Evolutionary conservation across 2,113 vertebrate genomes (phyloP), one percentile per base, ranked within the genome.

Genomic region (Synchiropus splendidus): DNA sequence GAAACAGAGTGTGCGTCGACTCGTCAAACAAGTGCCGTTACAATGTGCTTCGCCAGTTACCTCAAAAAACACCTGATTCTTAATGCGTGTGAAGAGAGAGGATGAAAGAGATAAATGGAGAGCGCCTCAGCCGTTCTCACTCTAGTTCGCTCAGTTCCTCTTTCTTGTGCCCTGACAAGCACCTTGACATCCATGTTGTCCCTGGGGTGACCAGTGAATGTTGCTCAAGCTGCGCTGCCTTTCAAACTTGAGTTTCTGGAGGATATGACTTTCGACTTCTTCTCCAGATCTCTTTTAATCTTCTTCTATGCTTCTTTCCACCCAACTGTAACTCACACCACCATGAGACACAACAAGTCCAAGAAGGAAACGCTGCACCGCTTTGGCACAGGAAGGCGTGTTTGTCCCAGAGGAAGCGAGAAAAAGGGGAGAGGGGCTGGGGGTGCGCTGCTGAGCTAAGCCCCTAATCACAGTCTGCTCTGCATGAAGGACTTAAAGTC

Each of bases 401-500:
- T 48, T 46, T 51, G 60, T 70, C 70, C 65, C 70, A 64, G 57
- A 73, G 72, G 75, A 64, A 55, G 46, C 54, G 38, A 47, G 55
- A 45, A 54, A 46, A 36, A 40, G 52, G 49, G 60, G 21, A 5
- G 21, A 5, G 12, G 16, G 39, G 4, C 1, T 10, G 16, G 2
- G 2, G 2, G 11, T 39, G 51, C 38, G 49, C 59, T 58, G 55
- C 61, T 40, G 66, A 75, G 65, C 57, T 82, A 79, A 77, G 67
- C 68, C 59, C 61, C 72, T 79, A 75, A 77, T 73, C 77, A 73
- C 61, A 74, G 68, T 54, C 70, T 66, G 59, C 71, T 76, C 75
- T 79, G 74, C 71, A 78, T 77, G 70, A 65, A 69, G 49, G 79
- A 74, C 71, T 83, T 82, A 75, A 71, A 79, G 73, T 78, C 75